These are phyloP conservation scores for Astreopora myriophthalma DNA, from an alignment of 64 coral and sea anemone genomes.

Conservation along the genomic window DNA sequence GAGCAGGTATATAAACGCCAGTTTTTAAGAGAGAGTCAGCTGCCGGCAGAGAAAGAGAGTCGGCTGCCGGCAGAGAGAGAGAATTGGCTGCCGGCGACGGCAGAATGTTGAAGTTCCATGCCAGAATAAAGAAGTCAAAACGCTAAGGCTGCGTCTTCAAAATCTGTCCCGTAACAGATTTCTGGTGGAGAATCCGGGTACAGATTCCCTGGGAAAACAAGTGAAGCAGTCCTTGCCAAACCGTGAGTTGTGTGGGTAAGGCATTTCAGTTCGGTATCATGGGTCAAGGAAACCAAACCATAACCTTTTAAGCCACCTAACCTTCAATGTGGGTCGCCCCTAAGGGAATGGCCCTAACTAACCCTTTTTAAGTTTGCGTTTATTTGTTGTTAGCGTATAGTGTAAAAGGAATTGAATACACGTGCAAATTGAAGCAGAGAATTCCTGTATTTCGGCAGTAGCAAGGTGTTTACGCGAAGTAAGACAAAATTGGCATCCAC, in stretches of 20 bases:
- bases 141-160: not conserved
- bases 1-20: no score
- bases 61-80: no score
- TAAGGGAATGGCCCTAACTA: no score
- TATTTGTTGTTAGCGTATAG: not conserved
- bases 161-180: not conserved
- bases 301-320: no score
- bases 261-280: not conserved
- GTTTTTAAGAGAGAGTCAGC: no score
- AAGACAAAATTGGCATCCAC: not conserved
- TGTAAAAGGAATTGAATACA: not conserved
- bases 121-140: no score
- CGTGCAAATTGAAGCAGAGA: not conserved
- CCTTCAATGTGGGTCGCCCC: no score
- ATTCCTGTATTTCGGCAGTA: not conserved
- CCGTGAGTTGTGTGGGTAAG: not conserved
- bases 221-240: not conserved
- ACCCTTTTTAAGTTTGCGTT: not conserved
- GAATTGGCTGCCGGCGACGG: no score
- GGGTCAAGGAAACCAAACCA: not conserved
- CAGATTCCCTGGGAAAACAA: not conserved
- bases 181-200: not conserved
- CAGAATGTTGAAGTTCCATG: no score
- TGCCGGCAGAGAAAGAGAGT: no score
- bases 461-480: not conserved